phyloP scores from a whole-genome alignment of 2,888 invertebrate genomes.

The Volucella bombylans region DNA sequence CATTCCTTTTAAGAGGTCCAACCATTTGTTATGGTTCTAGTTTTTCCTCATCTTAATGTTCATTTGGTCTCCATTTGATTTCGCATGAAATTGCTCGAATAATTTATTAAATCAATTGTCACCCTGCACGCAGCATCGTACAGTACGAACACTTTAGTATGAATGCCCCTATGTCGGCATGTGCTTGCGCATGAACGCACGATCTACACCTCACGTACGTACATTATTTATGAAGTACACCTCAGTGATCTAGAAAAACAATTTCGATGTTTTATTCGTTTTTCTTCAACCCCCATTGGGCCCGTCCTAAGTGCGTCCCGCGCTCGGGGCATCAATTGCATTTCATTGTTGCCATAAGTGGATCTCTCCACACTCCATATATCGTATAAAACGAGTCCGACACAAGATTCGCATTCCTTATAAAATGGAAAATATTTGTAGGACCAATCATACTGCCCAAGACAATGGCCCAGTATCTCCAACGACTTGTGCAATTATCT shows the following conservation, averaged over 20 bases:
- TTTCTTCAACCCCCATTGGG: background rate
- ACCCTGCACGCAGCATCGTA: slow-evolving; percentile 23
- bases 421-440: slow-evolving; percentile 68
- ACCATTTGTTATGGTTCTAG: slow-evolving; percentile 62
- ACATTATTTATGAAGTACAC: slow-evolving; percentile 72
- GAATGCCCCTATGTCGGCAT: slow-evolving; percentile 46
- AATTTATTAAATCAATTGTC: slow-evolving; percentile 73
- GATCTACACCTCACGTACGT: slow-evolving; percentile 52
- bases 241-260: slow-evolving; percentile 68
- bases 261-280: slow-evolving; percentile 40
- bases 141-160: too few species aligned
- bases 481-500: slow-evolving; percentile 66
- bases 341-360: slow-evolving; percentile 68
- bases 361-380: slow-evolving; percentile 64
- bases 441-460: slow-evolving; percentile 52
- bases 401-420: slow-evolving; percentile 68
- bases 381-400: slow-evolving; percentile 30
- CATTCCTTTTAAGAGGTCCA: slow-evolving; percentile 19
- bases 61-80: slow-evolving; percentile 54
- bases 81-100: slow-evolving; percentile 72
- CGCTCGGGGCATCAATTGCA: slow-evolving; percentile 55
- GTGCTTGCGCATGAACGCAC: slow-evolving; percentile 43
- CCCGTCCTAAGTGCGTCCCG: slow-evolving; percentile 35
- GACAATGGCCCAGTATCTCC: slow-evolving; percentile 68
- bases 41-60: slow-evolving; percentile 53